These are phyloP conservation scores for Hiodon tergisus DNA, from an alignment of 2,113 vertebrate species.

Conservation along the genomic window DNA sequence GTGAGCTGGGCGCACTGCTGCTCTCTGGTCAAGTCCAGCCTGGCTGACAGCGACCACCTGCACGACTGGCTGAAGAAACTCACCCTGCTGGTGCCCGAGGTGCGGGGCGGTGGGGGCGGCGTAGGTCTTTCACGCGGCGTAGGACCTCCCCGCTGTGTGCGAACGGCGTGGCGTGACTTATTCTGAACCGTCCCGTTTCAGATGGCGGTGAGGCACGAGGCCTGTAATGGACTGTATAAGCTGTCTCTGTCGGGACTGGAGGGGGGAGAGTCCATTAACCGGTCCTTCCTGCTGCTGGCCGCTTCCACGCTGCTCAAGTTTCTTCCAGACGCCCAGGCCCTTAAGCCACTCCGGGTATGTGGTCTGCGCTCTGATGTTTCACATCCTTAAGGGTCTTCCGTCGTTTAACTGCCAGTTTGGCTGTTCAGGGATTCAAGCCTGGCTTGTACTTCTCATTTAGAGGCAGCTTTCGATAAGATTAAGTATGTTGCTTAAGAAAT, in stretches of 20 bases:
- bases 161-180: too few relatives aligned
- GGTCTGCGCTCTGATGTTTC: neutral
- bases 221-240: constrained; percentile 94
- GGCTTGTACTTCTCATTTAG: too few relatives aligned
- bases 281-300: constrained; percentile 91
- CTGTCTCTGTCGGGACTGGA: constrained; percentile 92
- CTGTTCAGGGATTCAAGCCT: too few relatives aligned
- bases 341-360: constrained; percentile 84
- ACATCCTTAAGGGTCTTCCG: neutral
- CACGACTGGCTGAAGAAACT: constrained; percentile 97
- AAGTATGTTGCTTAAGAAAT: neutral
- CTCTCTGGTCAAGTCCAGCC: constrained; percentile 89
- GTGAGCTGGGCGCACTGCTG: constrained; percentile 98
- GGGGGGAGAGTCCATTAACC: constrained; percentile 92
- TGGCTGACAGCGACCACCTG: constrained; percentile 92
- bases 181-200: constrained; percentile 35
- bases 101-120: constrained; percentile 46
- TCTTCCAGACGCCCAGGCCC: constrained; percentile 91
- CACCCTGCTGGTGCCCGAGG: constrained; percentile 95
- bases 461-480: too few relatives aligned
- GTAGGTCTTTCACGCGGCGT: neutral
- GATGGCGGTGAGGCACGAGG: constrained; percentile 93
- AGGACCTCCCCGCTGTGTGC: neutral
- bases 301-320: constrained; percentile 95
- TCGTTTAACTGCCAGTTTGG: neutral